A percentile compares a stretch with the other conserved stretches of the same genome.
These are phyloP conservation scores for Parnassius orleans DNA, from an alignment of 2,888 invertebrate species.

Conservation along the genomic window DNA sequence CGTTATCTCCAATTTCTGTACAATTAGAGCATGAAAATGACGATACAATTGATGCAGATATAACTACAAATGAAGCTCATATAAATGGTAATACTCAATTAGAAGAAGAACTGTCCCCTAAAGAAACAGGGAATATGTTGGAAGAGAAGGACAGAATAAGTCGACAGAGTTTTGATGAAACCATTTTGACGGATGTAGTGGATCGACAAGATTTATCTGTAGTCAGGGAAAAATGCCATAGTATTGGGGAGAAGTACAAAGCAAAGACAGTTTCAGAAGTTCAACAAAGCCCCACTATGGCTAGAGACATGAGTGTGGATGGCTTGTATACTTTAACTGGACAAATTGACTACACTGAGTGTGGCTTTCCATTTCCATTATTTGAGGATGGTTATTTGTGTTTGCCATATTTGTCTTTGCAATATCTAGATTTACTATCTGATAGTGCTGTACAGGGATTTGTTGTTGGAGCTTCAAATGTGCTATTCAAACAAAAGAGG, in stretches of 20 bases:
- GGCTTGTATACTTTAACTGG: slow-evolving; percentile 83
- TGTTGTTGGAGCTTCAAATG: slow-evolving; percentile 98
- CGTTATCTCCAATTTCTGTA: slow-evolving; percentile 60
- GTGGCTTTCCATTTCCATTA: slow-evolving; percentile 93
- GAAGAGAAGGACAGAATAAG: slow-evolving; percentile 72
- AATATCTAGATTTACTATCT: slow-evolving; percentile 94
- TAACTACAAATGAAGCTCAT: slow-evolving; percentile 48
- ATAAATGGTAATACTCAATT: slow-evolving; percentile 52
- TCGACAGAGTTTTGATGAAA: slow-evolving; percentile 71
- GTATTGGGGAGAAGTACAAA: slow-evolving; percentile 75
- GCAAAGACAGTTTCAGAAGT: slow-evolving; percentile 59
- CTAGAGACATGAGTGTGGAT: slow-evolving; percentile 85
- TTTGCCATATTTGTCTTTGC: slow-evolving; percentile 96
- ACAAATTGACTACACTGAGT: slow-evolving; percentile 85
- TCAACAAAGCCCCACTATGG: slow-evolving; percentile 80
- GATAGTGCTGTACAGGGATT: slow-evolving; percentile 93
- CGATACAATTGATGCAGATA: slow-evolving; percentile 41
- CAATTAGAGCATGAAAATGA: slow-evolving; percentile 43
- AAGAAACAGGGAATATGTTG: slow-evolving; percentile 65
- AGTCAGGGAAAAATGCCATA: slow-evolving; percentile 73
- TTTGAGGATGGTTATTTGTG: slow-evolving; percentile 96
- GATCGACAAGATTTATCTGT: slow-evolving; percentile 60
- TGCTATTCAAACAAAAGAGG: slow-evolving; percentile 97
- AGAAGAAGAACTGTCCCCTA: slow-evolving; percentile 62
- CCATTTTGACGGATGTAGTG: slow-evolving; percentile 55